Evolutionary conservation across 2,888 invertebrate genomes (phyloP), one percentile per base, ranked within the genome.

Genomic region (Thelaira solivaga): DNA sequence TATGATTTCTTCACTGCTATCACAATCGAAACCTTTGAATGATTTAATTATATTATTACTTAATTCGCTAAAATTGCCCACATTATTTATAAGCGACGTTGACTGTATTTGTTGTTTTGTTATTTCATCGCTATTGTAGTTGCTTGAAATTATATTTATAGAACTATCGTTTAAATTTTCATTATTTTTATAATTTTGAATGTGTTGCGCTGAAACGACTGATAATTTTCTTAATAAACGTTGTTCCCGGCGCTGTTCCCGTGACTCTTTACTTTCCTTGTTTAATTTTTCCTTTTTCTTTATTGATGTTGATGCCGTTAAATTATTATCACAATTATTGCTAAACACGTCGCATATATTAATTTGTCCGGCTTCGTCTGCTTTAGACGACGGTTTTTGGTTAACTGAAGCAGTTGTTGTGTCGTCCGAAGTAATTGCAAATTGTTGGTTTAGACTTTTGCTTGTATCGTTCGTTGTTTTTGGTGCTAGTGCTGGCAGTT

Each of bases 211-310:
- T 34, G 74, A 53, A 49, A 55, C 26, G 13, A 41, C 49, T 57
- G 67, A 68, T 31, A 59, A 49, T 71, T 74, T 78, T 65, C 22
- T 78, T 55, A 57, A 59, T 41, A 73, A 73, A 64, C 77, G 80
- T 18, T 80, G 68, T 73, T 79, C 77, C 68, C 77, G 73, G 20
- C 80, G 76, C 57, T 80, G 80, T 77, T 81, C 80, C 57, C 77
- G 64, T 47, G 41, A 74, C 26, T 68, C 59, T 59, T 55, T 64
- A 24, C 57, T 65, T 31, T 68, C 75, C 41, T 73, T 76, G 47
- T 51, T 65, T 65, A 67, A 59, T 64, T 81, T 86, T 85, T 83
- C 83, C 85, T 76, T 53, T 72, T 26, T 86, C 83, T 78, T 86
- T 85, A 43, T 82, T 81, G 10, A 82, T 84, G 34, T 83, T 76